Evolutionary conservation across 2,888 invertebrate species (phyloP).

Genomic region (Callinectes sapidus): DNA sequence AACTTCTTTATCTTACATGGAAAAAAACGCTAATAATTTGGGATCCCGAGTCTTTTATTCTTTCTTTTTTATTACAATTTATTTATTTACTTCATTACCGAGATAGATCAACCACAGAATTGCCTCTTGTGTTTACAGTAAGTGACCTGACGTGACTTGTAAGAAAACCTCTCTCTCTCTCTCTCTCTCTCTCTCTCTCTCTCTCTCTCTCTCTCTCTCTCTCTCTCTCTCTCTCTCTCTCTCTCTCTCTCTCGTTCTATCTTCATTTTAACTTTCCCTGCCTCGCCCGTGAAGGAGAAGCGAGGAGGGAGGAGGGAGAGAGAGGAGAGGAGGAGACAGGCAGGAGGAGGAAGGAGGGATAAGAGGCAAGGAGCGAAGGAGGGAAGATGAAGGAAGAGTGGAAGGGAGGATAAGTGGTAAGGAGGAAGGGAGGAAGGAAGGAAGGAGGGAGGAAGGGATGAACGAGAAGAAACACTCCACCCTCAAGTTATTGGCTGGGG

Average conservation of each 20-base stretch:
- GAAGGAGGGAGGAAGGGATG: not conserved
- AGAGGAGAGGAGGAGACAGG: not conserved
- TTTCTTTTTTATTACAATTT: not conserved
- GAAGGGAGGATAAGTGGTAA: not conserved
- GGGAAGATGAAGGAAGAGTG: not conserved
- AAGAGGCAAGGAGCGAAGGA: not conserved
- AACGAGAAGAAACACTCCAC: not conserved
- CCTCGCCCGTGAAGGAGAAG: not conserved
- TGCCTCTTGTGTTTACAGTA: not conserved
- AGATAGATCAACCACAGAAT: not conserved
- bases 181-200: constrained; percentile 37
- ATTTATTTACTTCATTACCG: not conserved
- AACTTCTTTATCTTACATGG: too few species aligned
- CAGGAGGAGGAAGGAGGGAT: not conserved
- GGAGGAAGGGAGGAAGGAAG: not conserved
- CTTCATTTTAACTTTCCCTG: constrained; percentile 23
- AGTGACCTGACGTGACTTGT: not conserved
- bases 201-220: constrained; percentile 37
- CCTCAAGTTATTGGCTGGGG: not conserved
- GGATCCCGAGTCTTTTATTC: not conserved
- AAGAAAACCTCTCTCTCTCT: not conserved
- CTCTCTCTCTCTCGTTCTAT: constrained; percentile 14
- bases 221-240: constrained; percentile 37
- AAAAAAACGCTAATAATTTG: too few species aligned
- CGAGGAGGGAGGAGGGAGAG: not conserved